Evolutionary conservation across 1,140 invertebrate genomes (phyloP).

Genomic region (Papilio machaon): DNA sequence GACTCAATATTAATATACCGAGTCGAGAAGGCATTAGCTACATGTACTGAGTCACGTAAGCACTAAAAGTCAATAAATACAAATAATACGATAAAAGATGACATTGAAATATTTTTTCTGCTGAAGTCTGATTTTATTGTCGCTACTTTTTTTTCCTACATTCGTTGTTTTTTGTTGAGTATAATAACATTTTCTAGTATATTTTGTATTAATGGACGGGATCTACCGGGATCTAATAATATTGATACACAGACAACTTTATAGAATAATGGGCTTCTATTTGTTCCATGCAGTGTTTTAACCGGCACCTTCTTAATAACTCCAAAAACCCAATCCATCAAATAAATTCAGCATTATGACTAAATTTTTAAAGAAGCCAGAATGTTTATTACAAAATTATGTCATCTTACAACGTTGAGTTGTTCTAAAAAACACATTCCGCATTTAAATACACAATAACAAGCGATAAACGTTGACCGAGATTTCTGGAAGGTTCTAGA

Average conservation of each 20-base stretch:
- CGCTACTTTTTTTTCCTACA: background rate
- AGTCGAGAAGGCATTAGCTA: background rate
- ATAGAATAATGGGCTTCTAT: too few relatives aligned
- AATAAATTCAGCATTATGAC: too few relatives aligned
- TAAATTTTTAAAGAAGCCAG: too few relatives aligned
- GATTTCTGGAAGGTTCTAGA: background rate
- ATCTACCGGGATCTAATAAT: background rate
- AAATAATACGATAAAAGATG: slow-evolving; percentile 21
- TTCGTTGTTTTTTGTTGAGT: background rate
- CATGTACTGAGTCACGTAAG: slow-evolving; percentile 36
- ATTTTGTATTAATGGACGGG: background rate
- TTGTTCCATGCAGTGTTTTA: too few relatives aligned
- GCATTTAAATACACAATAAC: background rate
- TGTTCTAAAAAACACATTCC: background rate
- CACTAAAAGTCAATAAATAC: slow-evolving; percentile 19
- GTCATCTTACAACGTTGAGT: background rate
- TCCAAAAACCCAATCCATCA: too few relatives aligned
- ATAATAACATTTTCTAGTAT: background rate
- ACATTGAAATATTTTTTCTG: slow-evolving; percentile 25
- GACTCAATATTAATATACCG: background rate
- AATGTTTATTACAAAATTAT: too few relatives aligned
- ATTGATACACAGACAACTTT: too few relatives aligned
- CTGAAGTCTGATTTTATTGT: background rate
- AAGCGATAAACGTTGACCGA: background rate
- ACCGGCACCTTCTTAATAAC: too few relatives aligned